These are phyloP conservation scores for Leptinotarsa defecta DNA, from an alignment of 1,140 invertebrate species.

Conservation along the genomic window DNA sequence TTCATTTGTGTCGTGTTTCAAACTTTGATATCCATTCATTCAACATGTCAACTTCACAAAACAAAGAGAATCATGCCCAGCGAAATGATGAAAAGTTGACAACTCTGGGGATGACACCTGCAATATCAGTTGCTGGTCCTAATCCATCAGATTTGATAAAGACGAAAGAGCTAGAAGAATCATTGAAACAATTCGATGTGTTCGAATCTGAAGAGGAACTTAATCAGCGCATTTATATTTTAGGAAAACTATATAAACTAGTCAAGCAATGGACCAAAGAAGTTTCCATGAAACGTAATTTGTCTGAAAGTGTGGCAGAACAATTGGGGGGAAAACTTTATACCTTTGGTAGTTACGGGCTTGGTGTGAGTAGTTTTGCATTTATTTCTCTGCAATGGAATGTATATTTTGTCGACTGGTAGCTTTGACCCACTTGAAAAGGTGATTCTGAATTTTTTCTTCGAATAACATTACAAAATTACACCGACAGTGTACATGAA, in stretches of 20 bases:
- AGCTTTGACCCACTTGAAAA: too few relatives aligned
- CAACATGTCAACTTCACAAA: conserved; percentile 26
- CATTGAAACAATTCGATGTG: conserved; percentile 82
- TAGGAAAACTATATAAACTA: conserved; percentile 84
- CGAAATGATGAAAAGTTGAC: conserved; percentile 39
- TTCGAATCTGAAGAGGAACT: conserved; percentile 91
- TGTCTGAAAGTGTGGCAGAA: conserved; percentile 83
- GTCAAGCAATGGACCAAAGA: conserved; percentile 93
- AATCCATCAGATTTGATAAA: conserved; percentile 82
- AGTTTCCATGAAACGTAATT: conserved; percentile 84
- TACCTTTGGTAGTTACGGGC: conserved; percentile 95
- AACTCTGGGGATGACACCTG: conserved; percentile 88
- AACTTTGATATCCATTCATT: too few relatives aligned
- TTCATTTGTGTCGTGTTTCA: too few relatives aligned
- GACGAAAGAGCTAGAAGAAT: conserved; percentile 82
- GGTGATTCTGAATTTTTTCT: too few relatives aligned
- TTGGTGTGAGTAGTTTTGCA: conserved; percentile 64
- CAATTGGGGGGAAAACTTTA: conserved; percentile 96
- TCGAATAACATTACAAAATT: too few relatives aligned
- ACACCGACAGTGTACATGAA: too few relatives aligned
- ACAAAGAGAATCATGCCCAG: conserved; percentile 41
- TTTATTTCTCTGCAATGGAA: too few relatives aligned
- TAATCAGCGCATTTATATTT: conserved; percentile 83
- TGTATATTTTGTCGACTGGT: too few relatives aligned
- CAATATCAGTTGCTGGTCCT: conserved; percentile 86